Percentiles rank a stretch among this genome's conserved stretches.
Conservation (phyloP, 2,888 invertebrate genomes). For the Metalampra italica region DNA sequence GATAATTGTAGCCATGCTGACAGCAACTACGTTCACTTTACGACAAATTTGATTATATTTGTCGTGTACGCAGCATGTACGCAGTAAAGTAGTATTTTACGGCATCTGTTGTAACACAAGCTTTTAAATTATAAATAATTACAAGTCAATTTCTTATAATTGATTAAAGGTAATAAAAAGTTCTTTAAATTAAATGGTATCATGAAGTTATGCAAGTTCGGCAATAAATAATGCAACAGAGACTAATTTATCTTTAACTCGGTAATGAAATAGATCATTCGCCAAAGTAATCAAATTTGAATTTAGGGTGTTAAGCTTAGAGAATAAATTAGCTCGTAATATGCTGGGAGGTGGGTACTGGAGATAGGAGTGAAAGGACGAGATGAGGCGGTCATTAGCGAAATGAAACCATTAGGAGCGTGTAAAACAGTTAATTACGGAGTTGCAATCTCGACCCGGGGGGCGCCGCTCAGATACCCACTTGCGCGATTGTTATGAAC, state of each 20-base stretch:
- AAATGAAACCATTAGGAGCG: conserved; percentile 71
- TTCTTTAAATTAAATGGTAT: background rate
- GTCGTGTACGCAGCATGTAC: too few relatives aligned
- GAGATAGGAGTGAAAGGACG: conserved; percentile 45
- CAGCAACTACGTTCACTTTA: conserved; percentile 26
- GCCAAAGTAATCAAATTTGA: conserved; percentile 15
- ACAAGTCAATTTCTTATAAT: background rate
- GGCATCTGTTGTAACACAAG: background rate
- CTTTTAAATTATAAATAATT: background rate
- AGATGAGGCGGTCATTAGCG: conserved; percentile 64
- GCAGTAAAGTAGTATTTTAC: background rate
- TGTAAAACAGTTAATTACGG: conserved; percentile 74
- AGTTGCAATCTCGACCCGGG: conserved; percentile 37
- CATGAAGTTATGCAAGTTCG: background rate
- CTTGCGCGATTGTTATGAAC: conserved; percentile 45
- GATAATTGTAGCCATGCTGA: conserved; percentile 45
- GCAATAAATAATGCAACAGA: background rate
- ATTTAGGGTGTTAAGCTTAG: conserved; percentile 18
- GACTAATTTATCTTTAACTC: background rate
- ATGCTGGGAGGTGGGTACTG: conserved; percentile 6
- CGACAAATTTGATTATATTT: conserved; percentile 17
- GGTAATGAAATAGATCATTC: background rate
- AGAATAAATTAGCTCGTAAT: conserved; percentile 29
- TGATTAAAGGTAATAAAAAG: too few relatives aligned
- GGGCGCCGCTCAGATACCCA: conserved; percentile 37